A percentile compares a stretch with the other conserved stretches of the same genome.
Conservation (phyloP, 2,888 invertebrate species). For the Deilephila porcellus region DNA sequence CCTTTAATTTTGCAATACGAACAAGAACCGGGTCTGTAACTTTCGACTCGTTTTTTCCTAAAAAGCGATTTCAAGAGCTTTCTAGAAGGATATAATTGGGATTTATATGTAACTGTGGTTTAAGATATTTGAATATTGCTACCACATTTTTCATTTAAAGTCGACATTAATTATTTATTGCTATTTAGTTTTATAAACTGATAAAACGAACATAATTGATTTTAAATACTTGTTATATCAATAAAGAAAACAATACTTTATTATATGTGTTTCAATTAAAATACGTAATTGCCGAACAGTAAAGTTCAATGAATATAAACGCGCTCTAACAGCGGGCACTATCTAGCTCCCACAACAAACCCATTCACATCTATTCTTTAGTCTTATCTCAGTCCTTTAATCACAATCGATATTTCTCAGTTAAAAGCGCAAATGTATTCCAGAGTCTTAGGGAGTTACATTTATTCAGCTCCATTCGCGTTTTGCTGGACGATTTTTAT, state of each 20-base stretch:
- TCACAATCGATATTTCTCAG: background rate
- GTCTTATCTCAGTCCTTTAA: background rate
- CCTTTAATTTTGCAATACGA: background rate
- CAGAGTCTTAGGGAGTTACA: background rate
- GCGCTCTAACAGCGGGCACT: background rate
- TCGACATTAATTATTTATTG: background rate
- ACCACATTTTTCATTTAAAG: background rate
- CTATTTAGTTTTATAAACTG: no score
- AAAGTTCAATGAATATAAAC: no score
- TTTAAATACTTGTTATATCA: no score
- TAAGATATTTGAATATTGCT: background rate
- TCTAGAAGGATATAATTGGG: conserved; percentile 5
- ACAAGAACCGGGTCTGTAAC: background rate
- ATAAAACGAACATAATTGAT: no score
- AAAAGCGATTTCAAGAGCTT: background rate
- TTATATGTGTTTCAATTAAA: no score
- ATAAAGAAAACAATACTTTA: no score
- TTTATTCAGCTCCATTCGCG: background rate
- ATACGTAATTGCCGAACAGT: no score
- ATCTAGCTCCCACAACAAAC: background rate
- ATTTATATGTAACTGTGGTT: background rate
- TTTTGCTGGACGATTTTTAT: no score
- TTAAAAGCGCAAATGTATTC: conserved; percentile 7
- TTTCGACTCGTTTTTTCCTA: background rate
- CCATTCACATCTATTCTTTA: background rate